phyloP scores from a whole-genome alignment of 2,797 vertebrate genomes.

The Staurois parvus region DNA sequence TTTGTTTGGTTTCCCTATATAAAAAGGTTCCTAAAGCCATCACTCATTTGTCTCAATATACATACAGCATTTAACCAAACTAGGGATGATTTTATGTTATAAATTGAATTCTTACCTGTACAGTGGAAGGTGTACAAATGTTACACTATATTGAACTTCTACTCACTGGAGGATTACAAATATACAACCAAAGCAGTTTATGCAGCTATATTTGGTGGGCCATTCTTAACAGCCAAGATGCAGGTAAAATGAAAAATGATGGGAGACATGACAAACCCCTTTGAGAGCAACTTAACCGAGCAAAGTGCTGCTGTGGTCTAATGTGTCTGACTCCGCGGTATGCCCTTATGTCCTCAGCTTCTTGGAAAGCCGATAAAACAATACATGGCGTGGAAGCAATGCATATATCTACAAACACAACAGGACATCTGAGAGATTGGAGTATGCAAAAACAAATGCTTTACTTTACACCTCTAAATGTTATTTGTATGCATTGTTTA shows the following conservation, averaged over 20 bases:
- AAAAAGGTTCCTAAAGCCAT: too few species aligned
- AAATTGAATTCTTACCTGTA: background rate
- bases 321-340: conserved; percentile 14
- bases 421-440: background rate
- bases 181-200: conserved; percentile 43
- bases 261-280: conserved; percentile 45
- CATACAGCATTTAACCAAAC: background rate
- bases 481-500: too few species aligned
- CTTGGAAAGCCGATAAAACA: conserved; percentile 19
- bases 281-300: conserved; percentile 34
- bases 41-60: background rate
- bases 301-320: conserved; percentile 36
- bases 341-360: conserved; percentile 34
- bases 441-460: background rate
- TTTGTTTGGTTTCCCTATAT: too few species aligned
- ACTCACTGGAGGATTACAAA: conserved; percentile 14
- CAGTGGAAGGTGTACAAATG: background rate
- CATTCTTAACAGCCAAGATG: conserved; percentile 51
- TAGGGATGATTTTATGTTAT: background rate
- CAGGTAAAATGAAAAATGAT: conserved; percentile 57
- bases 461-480: too few species aligned
- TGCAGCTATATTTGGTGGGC: conserved; percentile 52
- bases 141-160: conserved; percentile 17
- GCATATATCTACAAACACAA: background rate
- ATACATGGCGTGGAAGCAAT: background rate